phyloP scores from a whole-genome alignment of 2,113 vertebrate species.

The Pelodiscus sinensis region DNA sequence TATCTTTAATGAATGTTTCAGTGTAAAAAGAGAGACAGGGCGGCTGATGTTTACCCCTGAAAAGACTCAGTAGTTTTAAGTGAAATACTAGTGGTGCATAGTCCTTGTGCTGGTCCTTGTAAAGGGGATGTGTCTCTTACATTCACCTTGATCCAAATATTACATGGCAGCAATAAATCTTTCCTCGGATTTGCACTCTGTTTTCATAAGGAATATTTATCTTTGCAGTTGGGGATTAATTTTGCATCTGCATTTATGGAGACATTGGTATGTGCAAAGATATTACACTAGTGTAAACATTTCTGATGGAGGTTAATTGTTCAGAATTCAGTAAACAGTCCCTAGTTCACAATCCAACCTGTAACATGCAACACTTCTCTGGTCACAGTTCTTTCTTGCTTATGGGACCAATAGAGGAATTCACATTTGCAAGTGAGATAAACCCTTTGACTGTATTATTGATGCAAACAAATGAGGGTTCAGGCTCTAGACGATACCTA shows the following conservation, averaged over 20 bases:
- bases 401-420: conserved; percentile 82
- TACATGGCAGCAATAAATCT: background rate
- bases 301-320: conserved; percentile 36
- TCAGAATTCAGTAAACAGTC: conserved; percentile 28
- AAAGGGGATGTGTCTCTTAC: background rate
- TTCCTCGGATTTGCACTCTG: accelerated
- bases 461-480: conserved; percentile 85
- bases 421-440: conserved; percentile 88
- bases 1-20: background rate
- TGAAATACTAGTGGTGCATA: background rate
- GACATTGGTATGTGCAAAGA: background rate
- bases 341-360: conserved; percentile 37
- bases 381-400: conserved; percentile 68
- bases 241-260: background rate
- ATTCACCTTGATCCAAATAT: background rate
- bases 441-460: conserved; percentile 85
- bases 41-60: background rate
- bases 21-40: background rate
- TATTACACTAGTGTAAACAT: conserved; percentile 30
- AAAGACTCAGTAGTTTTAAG: background rate
- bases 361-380: conserved; percentile 22
- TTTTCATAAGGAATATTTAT: background rate
- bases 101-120: background rate
- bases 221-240: conserved; percentile 7
- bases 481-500: conserved; percentile 84